These are phyloP conservation scores for Takifugu flavidus DNA, from an alignment of 2,113 vertebrate genomes.

Conservation along the genomic window DNA sequence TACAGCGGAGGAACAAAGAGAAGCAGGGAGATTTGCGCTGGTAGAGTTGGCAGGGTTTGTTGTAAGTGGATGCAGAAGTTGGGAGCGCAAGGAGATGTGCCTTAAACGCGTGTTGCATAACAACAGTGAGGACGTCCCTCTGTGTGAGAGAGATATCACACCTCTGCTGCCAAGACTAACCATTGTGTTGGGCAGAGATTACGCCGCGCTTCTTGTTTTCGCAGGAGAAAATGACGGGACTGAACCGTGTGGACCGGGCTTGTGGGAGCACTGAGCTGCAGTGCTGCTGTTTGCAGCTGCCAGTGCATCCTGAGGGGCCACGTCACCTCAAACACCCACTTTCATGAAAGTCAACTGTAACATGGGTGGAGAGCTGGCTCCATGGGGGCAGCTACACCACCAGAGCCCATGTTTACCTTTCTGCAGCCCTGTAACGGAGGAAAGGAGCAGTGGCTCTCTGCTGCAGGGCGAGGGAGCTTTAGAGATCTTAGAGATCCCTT, in stretches of 20 bases:
- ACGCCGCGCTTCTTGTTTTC: constrained; percentile 48
- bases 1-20: constrained; percentile 4
- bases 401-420: constrained; percentile 23
- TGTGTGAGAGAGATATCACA: constrained; percentile 15
- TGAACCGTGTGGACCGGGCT: constrained; percentile 30
- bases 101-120: constrained; percentile 12
- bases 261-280: constrained; percentile 33
- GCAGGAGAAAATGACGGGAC: constrained; percentile 19
- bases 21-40: not conserved
- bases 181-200: constrained; percentile 39
- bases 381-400: constrained; percentile 22
- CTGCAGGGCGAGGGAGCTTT: not conserved
- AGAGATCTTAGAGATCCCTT: no score
- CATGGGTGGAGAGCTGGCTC: not conserved
- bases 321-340: not conserved
- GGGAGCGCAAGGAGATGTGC: not conserved
- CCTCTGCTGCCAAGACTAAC: constrained; percentile 31
- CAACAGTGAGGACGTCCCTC: constrained; percentile 6
- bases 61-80: constrained; percentile 6
- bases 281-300: constrained; percentile 17
- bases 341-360: not conserved
- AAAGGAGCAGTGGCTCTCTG: not conserved
- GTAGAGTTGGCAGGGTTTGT: not conserved
- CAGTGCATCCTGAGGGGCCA: not conserved
- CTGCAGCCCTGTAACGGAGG: not conserved